Conservation (phyloP, 2,113 vertebrate genomes). For the Tor tambroides region DNA sequence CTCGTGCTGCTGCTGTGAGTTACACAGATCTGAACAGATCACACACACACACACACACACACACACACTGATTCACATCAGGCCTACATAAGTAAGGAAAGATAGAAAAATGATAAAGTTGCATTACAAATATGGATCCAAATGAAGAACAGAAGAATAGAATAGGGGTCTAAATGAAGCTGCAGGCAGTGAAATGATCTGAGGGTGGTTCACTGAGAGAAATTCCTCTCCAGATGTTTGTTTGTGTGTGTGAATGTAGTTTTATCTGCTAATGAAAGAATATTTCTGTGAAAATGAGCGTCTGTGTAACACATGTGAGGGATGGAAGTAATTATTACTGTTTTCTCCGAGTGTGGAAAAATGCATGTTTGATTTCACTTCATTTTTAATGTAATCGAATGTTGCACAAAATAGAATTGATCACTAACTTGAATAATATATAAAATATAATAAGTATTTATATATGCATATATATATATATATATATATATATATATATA, state of each 20-base stretch:
- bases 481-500: too few species aligned
- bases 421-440: too few species aligned
- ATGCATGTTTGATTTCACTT: not conserved
- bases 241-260: not conserved
- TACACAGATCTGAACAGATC: too few species aligned
- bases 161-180: not conserved
- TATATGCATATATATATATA: too few species aligned
- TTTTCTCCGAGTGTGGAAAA: not conserved
- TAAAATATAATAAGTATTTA: too few species aligned
- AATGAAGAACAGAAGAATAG: not conserved
- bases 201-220: too few species aligned
- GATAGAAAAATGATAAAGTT: not conserved
- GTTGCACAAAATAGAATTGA: not conserved
- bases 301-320: not conserved
- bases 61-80: not conserved
- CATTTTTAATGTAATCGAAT: not conserved
- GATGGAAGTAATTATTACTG: not conserved
- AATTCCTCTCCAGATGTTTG: not conserved
- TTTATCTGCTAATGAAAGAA: not conserved
- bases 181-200: too few species aligned
- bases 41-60: too few species aligned
- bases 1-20: not conserved
- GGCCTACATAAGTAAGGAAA: not conserved
- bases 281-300: too few species aligned
- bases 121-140: too few species aligned